These are phyloP conservation scores for Himalopsyche tibetana DNA, from an alignment of 2,888 invertebrate genomes.

Conservation along the genomic window DNA sequence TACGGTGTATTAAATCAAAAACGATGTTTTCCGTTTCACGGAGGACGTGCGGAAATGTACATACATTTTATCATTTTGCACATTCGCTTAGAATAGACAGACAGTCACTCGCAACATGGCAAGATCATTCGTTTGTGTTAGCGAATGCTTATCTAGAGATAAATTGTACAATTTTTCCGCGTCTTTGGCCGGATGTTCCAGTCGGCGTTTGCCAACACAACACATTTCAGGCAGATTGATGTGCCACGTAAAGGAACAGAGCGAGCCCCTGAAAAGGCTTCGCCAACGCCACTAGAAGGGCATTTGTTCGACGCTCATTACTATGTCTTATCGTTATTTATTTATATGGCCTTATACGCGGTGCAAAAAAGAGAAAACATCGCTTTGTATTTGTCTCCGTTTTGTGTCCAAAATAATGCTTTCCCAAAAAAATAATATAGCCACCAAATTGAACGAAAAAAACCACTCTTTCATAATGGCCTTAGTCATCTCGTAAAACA, in stretches of 20 bases:
- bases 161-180: slow-evolving; percentile 59
- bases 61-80: slow-evolving; percentile 35
- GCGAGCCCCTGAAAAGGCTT: slow-evolving; percentile 47
- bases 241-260: slow-evolving; percentile 35
- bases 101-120: slow-evolving; percentile 40
- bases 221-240: slow-evolving; percentile 49
- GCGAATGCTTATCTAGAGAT: slow-evolving; percentile 50
- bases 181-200: slow-evolving; percentile 47
- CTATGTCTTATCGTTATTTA: slow-evolving; percentile 51
- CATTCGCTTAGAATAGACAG: slow-evolving; percentile 39
- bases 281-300: slow-evolving; percentile 23
- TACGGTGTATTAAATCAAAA: slow-evolving; percentile 32
- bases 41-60: slow-evolving; percentile 6
- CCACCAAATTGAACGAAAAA: slow-evolving; percentile 36
- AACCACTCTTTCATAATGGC: slow-evolving; percentile 19
- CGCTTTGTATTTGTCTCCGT: slow-evolving; percentile 43
- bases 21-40: slow-evolving; percentile 33
- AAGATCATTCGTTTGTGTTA: slow-evolving; percentile 51
- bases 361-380: slow-evolving; percentile 40
- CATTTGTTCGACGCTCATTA: slow-evolving; percentile 49
- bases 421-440: slow-evolving; percentile 45
- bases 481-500: slow-evolving; percentile 10
- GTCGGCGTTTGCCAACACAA: slow-evolving; percentile 35
- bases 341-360: slow-evolving; percentile 45
- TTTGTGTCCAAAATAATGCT: slow-evolving; percentile 47